Base-by-base conservation (phyloP, 2,113 vertebrate genomes). In the Prunella himalayana region DNA sequence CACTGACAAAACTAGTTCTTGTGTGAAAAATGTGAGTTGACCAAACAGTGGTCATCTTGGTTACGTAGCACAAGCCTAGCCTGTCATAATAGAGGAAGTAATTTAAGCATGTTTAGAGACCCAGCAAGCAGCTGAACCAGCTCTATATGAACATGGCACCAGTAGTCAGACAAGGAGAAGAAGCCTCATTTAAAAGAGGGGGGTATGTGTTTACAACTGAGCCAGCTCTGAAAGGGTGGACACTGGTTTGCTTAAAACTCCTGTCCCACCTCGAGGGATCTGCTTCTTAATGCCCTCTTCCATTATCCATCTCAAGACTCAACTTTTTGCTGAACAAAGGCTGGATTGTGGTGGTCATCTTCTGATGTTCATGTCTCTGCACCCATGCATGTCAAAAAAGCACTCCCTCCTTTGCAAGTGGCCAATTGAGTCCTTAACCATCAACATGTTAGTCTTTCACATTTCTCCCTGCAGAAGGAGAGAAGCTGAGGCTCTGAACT, bases 221-320 rank as follows among this genome's bases (percentile, higher is more conserved):
- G 5, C 47, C 45, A 51, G 47, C 49, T 45, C 10, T 10, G 33
- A 7, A 45, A 78, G 33, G 22, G 18, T 60, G 15, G 12, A 60
- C 53, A 51, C 6, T 15, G 37, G 22, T 24, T 5, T 21, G 24
- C 22, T 15, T 31, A 64, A 49, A 47, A 22, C 3, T 22, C 31
- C 30, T 25, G 31, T 12, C 30, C 13, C 0, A 0, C 25, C 16
- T 21, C 1, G 0, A 42, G 66, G 45, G 13, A 39, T 30, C 41
- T 63, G 27, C 41, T 54, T 87, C 24, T 61, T 9, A 24, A 15
- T 4, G 2, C 10, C 56, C 13, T 47, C 7, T 49, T 71, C 25
- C 21, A 16, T 42, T 28, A 39, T 1, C 3, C 8, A 20, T 30
- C 11, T 71, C 42, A 42, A 56, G 64, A 56, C 30, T 15, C 0